These are phyloP conservation scores for Pseudococcus longispinus DNA, from an alignment of 2,888 invertebrate species.

Conservation along the genomic window DNA sequence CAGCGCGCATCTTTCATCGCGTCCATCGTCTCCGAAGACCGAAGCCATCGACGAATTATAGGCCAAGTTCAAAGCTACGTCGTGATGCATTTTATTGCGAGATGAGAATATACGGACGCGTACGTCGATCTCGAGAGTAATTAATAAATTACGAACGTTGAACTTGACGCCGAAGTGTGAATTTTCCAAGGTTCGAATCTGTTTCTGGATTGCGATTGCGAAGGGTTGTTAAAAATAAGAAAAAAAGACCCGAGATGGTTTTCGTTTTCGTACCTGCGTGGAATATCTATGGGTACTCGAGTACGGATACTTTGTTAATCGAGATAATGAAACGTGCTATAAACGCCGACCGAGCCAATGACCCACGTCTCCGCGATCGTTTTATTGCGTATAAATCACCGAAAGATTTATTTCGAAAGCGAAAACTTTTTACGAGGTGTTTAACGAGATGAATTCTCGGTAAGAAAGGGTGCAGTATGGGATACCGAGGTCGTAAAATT, in stretches of 20 bases:
- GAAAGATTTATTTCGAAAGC: conserved; percentile 13
- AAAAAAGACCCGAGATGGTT: neutral
- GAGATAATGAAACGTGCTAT: conserved; percentile 5
- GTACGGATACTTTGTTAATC: neutral
- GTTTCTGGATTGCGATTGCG: neutral
- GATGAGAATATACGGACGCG: neutral
- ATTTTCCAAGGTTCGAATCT: neutral
- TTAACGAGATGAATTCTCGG: neutral
- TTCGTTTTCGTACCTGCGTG: neutral
- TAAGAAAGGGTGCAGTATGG: neutral
- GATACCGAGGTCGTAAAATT: neutral
- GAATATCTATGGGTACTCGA: no score
- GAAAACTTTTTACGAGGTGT: conserved; percentile 24
- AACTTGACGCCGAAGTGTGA: neutral
- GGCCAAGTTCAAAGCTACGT: conserved; percentile 35
- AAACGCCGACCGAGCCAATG: conserved; percentile 21
- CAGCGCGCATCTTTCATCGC: neutral
- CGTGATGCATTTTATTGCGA: conserved; percentile 22
- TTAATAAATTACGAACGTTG: conserved; percentile 40
- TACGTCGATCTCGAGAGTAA: neutral
- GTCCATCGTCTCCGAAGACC: neutral
- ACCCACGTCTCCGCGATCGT: neutral
- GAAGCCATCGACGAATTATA: conserved; percentile 16
- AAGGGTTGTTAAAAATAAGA: neutral
- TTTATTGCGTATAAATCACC: conserved; percentile 11